Evolutionary conservation across 2,113 vertebrate genomes (phyloP).

Genomic region (Etheostoma cragini): DNA sequence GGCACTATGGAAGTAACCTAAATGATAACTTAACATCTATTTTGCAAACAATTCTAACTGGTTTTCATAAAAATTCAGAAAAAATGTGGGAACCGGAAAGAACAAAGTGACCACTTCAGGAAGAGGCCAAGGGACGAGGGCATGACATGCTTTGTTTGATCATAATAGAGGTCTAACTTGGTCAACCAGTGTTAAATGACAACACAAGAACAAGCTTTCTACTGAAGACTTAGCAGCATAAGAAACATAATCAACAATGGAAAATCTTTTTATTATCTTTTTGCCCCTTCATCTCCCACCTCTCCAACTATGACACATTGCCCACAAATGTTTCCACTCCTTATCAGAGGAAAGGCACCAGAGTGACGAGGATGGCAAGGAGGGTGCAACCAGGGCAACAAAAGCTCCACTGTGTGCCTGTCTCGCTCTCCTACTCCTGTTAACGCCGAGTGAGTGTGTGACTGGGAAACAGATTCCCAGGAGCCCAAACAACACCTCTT

Average conservation of each 20-base stretch:
- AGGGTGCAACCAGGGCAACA: constrained; percentile 43
- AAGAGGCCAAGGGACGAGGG: constrained; percentile 22
- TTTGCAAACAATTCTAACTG: neutral
- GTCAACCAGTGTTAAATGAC: constrained; percentile 41
- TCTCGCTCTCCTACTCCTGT: constrained; percentile 38
- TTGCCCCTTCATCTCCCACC: constrained; percentile 5
- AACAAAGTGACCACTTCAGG: constrained; percentile 14
- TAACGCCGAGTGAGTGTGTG: constrained; percentile 10
- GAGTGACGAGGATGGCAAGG: constrained; percentile 5
- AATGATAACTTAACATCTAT: neutral
- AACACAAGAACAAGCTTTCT: constrained; percentile 30
- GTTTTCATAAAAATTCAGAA: neutral
- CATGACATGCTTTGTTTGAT: constrained; percentile 21
- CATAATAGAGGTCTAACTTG: constrained; percentile 30
- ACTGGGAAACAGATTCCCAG: constrained; percentile 45
- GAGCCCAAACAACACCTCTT: constrained; percentile 54
- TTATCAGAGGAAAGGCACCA: constrained; percentile 4
- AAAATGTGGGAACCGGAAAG: constrained; percentile 4
- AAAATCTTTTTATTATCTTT: neutral
- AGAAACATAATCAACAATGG: neutral
- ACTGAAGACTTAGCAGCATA: neutral
- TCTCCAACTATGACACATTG: constrained; percentile 14
- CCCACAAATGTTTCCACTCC: constrained; percentile 32
- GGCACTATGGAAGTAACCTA: neutral
- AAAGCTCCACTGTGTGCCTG: constrained; percentile 48